Evolutionary conservation across 2,113 vertebrate species (phyloP).

Genomic region (Anguilla rostrata): DNA sequence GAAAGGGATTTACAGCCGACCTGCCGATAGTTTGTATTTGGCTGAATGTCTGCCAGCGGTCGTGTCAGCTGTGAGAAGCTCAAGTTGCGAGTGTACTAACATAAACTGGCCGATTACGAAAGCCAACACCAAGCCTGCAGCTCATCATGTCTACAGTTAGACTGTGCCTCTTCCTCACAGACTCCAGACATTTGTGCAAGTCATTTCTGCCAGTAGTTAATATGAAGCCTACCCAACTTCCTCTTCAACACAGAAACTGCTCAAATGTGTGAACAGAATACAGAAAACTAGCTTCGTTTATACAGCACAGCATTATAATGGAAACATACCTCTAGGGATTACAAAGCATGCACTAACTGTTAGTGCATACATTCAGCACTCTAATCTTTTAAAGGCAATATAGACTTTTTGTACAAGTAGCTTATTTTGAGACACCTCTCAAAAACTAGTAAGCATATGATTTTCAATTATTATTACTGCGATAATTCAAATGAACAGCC

Average conservation of each 20-base stretch:
- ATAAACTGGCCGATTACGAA: constrained; percentile 46
- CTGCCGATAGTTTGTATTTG: constrained; percentile 27
- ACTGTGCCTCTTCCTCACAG: not conserved
- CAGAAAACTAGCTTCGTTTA: too few species aligned
- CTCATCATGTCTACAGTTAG: not conserved
- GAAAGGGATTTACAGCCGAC: constrained; percentile 30
- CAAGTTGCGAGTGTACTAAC: constrained; percentile 47
- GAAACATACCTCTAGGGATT: too few species aligned
- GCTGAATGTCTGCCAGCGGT: constrained; percentile 22
- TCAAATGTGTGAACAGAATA: not conserved
- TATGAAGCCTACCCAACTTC: not conserved
- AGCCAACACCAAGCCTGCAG: constrained; percentile 37
- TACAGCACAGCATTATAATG: too few species aligned
- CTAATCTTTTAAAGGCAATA: too few species aligned
- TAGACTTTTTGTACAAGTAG: constrained; percentile 12
- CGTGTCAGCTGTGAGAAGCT: constrained; percentile 49
- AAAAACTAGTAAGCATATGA: too few species aligned
- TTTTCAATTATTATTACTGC: too few species aligned
- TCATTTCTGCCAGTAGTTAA: too few species aligned
- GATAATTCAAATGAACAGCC: too few species aligned
- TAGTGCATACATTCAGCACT: too few species aligned
- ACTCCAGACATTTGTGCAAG: not conserved
- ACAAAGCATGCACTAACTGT: too few species aligned
- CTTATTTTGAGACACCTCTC: too few species aligned
- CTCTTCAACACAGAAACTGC: not conserved